Conservation (phyloP, 2,888 invertebrate genomes). For the Hypena proboscidalis region DNA sequence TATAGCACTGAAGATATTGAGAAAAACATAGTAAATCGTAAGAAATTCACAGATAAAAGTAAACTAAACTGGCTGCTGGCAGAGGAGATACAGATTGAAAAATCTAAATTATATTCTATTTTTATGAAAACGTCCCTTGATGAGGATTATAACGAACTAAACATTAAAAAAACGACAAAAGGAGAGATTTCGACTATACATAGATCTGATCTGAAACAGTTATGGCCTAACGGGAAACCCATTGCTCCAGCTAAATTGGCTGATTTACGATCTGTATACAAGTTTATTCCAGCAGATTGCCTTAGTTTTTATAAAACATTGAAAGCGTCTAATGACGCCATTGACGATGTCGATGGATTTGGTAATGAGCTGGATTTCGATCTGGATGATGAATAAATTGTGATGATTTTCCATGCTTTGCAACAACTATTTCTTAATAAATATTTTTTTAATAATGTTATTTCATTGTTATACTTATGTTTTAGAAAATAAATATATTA, state of each 20-base stretch:
- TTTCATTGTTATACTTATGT: slow-evolving; percentile 8
- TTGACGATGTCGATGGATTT: slow-evolving; percentile 22
- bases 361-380: slow-evolving; percentile 3
- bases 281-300: slow-evolving; percentile 23
- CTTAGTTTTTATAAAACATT: slow-evolving; percentile 15
- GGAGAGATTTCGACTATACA: slow-evolving; percentile 3
- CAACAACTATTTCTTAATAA: slow-evolving; percentile 8
- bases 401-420: slow-evolving; percentile 13
- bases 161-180: slow-evolving; percentile 8
- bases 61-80: slow-evolving; percentile 9
- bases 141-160: slow-evolving; percentile 1
- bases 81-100: slow-evolving; percentile 11
- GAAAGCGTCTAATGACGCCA: slow-evolving; percentile 5
- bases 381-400: slow-evolving; percentile 6
- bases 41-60: slow-evolving; percentile 9
- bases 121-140: slow-evolving; percentile 1
- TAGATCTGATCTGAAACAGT: slow-evolving; percentile 11
- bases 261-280: slow-evolving; percentile 21
- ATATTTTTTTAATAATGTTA: slow-evolving; percentile 1
- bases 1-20: slow-evolving; percentile 9
- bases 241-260: slow-evolving; percentile 27
- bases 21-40: slow-evolving; percentile 1
- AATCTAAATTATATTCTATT: slow-evolving; percentile 9
- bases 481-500: neutral
- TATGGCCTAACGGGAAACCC: slow-evolving; percentile 32